phyloP scores from a whole-genome alignment of 1,140 invertebrate genomes.

The Macrosteles quadrilineatus region DNA sequence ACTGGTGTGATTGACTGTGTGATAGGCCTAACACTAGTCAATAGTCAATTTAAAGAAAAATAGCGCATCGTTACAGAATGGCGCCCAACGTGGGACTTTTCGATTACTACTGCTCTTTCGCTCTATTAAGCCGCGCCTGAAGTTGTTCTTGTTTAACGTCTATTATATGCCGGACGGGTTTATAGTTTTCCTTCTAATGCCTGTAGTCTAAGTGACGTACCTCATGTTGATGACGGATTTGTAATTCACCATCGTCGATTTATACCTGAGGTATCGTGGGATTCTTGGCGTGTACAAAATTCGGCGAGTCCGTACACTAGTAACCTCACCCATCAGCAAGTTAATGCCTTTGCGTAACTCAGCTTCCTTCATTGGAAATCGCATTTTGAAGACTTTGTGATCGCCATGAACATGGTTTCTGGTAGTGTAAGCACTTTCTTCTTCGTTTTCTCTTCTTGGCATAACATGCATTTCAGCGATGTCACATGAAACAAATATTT shows the following conservation, averaged over 20 bases:
- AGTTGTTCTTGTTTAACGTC: no score
- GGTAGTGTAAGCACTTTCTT: not conserved
- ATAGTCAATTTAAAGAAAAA: no score
- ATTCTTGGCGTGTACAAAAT: not conserved
- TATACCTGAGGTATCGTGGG: not conserved
- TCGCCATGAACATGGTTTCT: not conserved
- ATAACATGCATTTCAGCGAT: not conserved
- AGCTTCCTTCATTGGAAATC: not conserved
- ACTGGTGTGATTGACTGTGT: no score
- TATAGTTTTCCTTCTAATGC: no score
- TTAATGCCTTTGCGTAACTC: not conserved
- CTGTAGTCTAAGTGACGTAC: not conserved
- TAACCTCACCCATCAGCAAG: not conserved
- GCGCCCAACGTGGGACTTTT: no score
- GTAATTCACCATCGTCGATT: not conserved
- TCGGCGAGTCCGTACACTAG: not conserved
- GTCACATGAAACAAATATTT: not conserved
- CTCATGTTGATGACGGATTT: not conserved
- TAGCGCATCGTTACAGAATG: no score
- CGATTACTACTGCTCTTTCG: no score
- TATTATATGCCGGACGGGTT: no score
- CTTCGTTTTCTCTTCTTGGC: not conserved
- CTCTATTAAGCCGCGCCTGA: no score
- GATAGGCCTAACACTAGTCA: no score
- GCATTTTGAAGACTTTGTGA: not conserved